These are phyloP conservation scores for Drosophila pallidifrons DNA, from an alignment of 1,140 invertebrate species.

Conservation along the genomic window DNA sequence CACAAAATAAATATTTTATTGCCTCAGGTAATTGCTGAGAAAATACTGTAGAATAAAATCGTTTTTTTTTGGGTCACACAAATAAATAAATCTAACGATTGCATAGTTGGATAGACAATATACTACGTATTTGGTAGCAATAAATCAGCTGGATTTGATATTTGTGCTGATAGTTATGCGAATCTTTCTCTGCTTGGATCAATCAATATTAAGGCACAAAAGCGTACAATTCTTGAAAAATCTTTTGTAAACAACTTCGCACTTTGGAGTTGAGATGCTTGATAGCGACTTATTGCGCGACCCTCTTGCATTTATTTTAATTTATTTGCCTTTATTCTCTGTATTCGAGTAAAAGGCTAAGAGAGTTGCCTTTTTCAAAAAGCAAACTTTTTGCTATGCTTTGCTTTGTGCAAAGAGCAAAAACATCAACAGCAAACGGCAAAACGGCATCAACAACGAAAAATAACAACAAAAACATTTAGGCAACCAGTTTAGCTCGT, in stretches of 20 bases:
- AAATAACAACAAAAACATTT: conserved; percentile 41
- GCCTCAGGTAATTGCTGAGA: background rate
- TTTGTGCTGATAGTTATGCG: background rate
- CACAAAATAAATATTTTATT: background rate
- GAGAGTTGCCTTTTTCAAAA: conserved; percentile 74
- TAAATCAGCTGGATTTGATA: background rate
- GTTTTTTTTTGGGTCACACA: background rate
- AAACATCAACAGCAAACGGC: conserved; percentile 26
- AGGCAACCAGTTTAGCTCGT: conserved; percentile 57
- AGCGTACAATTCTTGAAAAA: conserved; percentile 4
- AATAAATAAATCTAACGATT: background rate
- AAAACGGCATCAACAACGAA: conserved; percentile 43
- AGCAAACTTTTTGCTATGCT: conserved; percentile 71
- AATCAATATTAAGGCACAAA: background rate
- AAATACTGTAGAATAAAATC: background rate
- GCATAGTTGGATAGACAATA: background rate
- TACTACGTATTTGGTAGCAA: background rate
- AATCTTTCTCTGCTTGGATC: background rate
- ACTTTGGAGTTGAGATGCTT: conserved; percentile 34
- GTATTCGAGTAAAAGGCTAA: conserved; percentile 61
- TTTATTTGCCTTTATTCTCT: conserved; percentile 65
- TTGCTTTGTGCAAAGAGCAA: conserved; percentile 73
- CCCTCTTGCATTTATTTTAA: conserved; percentile 76
- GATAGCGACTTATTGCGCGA: conserved; percentile 50
- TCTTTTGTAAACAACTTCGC: conserved; percentile 35